phyloP scores from a whole-genome alignment of 2,888 invertebrate species.

The Acrobasis repandana region DNA sequence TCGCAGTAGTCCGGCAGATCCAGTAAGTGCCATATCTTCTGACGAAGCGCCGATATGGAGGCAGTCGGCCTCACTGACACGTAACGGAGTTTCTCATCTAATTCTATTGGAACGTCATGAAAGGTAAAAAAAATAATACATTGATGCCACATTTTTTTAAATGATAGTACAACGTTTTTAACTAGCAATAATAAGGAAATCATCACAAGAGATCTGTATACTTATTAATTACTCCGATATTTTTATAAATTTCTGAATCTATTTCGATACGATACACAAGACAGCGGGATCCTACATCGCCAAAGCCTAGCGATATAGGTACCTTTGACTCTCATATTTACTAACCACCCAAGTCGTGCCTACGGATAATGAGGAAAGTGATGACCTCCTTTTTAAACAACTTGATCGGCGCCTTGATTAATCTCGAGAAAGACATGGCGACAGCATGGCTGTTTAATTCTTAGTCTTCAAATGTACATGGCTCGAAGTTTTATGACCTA shows the following conservation, averaged over 20 bases:
- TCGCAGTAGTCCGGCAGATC: constrained; percentile 73
- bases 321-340: constrained; percentile 26
- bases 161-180: no score
- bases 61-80: constrained; percentile 62
- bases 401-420: constrained; percentile 60
- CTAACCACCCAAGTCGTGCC: constrained; percentile 70
- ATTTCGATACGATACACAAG: no score
- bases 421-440: constrained; percentile 65
- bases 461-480: neutral
- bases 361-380: constrained; percentile 64
- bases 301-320: no score
- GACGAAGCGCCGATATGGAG: constrained; percentile 62
- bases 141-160: no score
- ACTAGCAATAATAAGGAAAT: no score
- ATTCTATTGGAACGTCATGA: constrained; percentile 38
- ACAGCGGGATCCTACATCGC: no score
- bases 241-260: no score
- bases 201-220: no score
- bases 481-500: neutral
- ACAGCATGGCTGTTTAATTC: constrained; percentile 16
- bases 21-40: constrained; percentile 71
- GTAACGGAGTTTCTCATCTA: constrained; percentile 64
- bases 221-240: no score
- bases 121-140: neutral
- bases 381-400: constrained; percentile 71